Conservation (phyloP, 2,113 vertebrate genomes). For the Oenanthe melanoleuca region DNA sequence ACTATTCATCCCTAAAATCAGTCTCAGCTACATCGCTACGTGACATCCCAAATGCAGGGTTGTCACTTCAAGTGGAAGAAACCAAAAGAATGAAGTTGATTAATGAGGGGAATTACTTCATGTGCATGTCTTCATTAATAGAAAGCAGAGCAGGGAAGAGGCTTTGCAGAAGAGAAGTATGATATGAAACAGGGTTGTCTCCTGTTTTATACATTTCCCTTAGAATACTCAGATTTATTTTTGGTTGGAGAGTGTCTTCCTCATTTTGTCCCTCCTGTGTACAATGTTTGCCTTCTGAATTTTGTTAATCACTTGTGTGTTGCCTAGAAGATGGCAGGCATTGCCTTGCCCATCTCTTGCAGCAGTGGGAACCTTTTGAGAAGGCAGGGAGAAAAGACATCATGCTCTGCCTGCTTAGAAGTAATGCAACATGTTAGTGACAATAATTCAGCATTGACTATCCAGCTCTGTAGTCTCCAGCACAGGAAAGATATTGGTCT, state of each 20-base stretch:
- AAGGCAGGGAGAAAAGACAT: neutral
- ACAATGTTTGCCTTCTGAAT: constrained; percentile 6
- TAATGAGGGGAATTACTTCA: constrained; percentile 43
- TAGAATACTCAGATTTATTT: neutral
- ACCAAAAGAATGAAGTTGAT: constrained; percentile 44
- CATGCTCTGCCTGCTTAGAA: neutral
- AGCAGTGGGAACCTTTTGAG: neutral
- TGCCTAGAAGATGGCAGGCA: neutral
- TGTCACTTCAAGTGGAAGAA: constrained; percentile 40
- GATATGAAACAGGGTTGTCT: constrained; percentile 2
- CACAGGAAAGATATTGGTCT: neutral
- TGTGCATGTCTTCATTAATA: constrained; percentile 61
- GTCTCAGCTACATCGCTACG: neutral
- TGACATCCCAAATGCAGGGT: neutral
- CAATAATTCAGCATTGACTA: neutral
- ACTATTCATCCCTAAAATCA: neutral
- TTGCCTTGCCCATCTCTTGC: fast-evolving
- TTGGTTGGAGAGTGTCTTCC: neutral
- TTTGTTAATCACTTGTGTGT: neutral
- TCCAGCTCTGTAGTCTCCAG: neutral
- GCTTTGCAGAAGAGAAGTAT: neutral
- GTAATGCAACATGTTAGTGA: neutral
- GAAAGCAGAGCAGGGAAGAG: constrained; percentile 34
- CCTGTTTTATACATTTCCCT: constrained; percentile 10
- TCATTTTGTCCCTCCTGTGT: neutral